Percentiles rank a stretch among this genome's conserved stretches.
Evolutionary conservation across 2,797 vertebrate genomes (phyloP).

Genomic region (Channallabes apus): DNA sequence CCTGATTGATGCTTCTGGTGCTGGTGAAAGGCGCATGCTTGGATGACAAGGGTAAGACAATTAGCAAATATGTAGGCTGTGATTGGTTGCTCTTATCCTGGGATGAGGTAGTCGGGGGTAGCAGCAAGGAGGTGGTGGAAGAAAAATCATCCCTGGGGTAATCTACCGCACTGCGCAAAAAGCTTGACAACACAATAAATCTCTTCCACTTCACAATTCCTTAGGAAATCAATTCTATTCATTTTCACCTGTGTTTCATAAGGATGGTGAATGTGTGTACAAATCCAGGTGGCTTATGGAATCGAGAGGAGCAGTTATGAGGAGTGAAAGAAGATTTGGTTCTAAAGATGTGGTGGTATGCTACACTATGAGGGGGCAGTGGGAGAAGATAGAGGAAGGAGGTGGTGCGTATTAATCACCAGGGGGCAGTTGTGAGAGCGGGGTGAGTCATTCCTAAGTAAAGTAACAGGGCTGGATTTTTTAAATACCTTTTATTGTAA

Average conservation of each 20-base stretch:
- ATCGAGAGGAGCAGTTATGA: slow-evolving; percentile 16
- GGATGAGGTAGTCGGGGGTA: slow-evolving; percentile 62
- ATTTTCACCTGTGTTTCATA: slow-evolving; percentile 55
- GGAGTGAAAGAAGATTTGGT: slow-evolving; percentile 11
- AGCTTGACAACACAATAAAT: slow-evolving; percentile 64
- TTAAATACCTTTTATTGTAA: neutral
- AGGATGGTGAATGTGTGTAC: slow-evolving; percentile 51
- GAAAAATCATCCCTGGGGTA: slow-evolving; percentile 66
- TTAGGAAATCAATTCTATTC: slow-evolving; percentile 63
- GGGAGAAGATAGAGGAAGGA: slow-evolving; percentile 22
- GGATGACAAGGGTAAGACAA: slow-evolving; percentile 60
- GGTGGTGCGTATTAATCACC: slow-evolving; percentile 43
- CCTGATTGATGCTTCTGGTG: slow-evolving; percentile 34
- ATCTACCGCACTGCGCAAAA: slow-evolving; percentile 75
- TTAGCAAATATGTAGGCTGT: slow-evolving; percentile 54
- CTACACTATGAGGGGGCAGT: slow-evolving; percentile 24
- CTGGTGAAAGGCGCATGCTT: slow-evolving; percentile 22
- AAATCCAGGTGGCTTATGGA: slow-evolving; percentile 12
- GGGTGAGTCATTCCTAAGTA: slow-evolving; percentile 47
- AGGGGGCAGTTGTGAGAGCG: slow-evolving; percentile 46
- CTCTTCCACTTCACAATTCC: slow-evolving; percentile 58
- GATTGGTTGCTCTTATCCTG: slow-evolving; percentile 46
- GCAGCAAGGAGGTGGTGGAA: slow-evolving; percentile 58
- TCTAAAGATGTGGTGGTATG: neutral
- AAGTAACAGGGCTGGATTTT: slow-evolving; percentile 21